Evolutionary conservation across 2,113 vertebrate species (phyloP).

Genomic region (Prunella himalayana): DNA sequence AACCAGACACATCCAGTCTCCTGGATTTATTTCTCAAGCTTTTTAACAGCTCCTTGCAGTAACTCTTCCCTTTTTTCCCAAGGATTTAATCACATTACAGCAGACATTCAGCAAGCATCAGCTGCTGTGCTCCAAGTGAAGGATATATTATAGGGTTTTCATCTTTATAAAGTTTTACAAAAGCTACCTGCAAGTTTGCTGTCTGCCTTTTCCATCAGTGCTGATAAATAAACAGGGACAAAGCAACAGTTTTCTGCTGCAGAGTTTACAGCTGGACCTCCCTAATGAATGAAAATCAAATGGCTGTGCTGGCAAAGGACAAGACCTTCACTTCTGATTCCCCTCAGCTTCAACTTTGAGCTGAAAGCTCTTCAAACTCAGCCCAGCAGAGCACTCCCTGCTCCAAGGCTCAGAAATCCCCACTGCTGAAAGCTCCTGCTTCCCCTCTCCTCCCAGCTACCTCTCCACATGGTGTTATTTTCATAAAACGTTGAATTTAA

Average conservation of each 20-base stretch:
- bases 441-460: background rate
- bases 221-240: background rate
- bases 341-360: background rate
- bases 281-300: background rate
- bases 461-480: background rate
- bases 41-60: background rate
- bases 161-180: slow-evolving; percentile 7
- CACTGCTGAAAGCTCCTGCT: background rate
- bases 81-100: slow-evolving; percentile 6
- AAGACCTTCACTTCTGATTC: background rate
- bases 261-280: background rate
- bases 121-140: background rate
- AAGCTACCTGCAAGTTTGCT: background rate
- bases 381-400: background rate
- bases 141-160: background rate
- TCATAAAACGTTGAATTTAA: background rate
- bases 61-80: background rate
- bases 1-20: background rate
- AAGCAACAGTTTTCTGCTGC: background rate
- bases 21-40: background rate
- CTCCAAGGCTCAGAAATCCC: background rate
- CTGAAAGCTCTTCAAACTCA: background rate
- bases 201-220: background rate
- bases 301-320: background rate
- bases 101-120: background rate